Percentiles rank a stretch among this genome's conserved stretches.
Conservation (phyloP, 1,140 invertebrate species). For the Zaprionus davidi region DNA sequence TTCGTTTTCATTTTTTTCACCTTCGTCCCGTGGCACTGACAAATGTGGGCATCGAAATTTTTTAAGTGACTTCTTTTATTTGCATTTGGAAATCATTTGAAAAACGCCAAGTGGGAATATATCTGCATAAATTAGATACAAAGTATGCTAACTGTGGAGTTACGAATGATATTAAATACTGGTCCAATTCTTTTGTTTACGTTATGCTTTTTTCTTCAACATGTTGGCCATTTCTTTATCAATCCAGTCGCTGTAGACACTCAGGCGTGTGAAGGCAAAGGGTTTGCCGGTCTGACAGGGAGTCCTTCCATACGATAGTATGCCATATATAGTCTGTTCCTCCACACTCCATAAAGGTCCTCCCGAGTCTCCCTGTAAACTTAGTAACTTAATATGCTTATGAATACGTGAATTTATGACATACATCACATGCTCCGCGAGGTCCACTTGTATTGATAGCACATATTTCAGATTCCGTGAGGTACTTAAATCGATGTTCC, state of each 20-base stretch:
- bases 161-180: background rate
- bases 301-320: conserved; percentile 55
- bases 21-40: conserved; percentile 36
- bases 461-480: conserved; percentile 54
- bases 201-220: background rate
- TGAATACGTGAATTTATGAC: background rate
- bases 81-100: conserved; percentile 67
- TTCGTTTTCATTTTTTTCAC: conserved; percentile 41
- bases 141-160: background rate
- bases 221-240: conserved; percentile 26
- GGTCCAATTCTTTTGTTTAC: conserved; percentile 1
- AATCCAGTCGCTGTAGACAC: conserved; percentile 47
- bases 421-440: conserved; percentile 60
- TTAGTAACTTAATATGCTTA: background rate
- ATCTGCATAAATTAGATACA: conserved; percentile 58
- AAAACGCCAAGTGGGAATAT: conserved; percentile 57
- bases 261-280: conserved; percentile 61
- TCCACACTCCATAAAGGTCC: conserved; percentile 49
- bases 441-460: conserved; percentile 40
- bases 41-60: conserved; percentile 65
- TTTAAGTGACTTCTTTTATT: conserved; percentile 78
- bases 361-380: conserved; percentile 59
- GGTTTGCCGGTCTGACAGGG: conserved; percentile 41
- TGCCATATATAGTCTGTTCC: conserved; percentile 25
- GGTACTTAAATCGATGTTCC: conserved; percentile 27